Conservation (phyloP, 2,888 invertebrate species). For the Alloplasta piceator region DNA sequence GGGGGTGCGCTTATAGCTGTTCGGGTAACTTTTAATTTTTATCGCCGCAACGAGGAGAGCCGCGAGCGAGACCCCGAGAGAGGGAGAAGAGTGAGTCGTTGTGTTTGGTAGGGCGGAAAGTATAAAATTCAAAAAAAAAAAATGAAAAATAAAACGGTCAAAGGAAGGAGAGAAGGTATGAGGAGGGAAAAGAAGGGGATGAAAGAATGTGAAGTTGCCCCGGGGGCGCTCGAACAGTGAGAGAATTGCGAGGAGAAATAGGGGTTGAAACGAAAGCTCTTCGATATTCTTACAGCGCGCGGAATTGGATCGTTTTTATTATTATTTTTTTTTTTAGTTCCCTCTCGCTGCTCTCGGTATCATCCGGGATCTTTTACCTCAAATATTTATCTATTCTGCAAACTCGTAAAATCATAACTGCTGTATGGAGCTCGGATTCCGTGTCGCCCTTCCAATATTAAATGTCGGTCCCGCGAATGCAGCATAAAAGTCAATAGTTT, state of each 20-base stretch:
- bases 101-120: constrained; percentile 23
- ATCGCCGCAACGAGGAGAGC: constrained; percentile 60
- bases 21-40: constrained; percentile 64
- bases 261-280: constrained; percentile 22
- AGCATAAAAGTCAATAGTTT: too few species aligned
- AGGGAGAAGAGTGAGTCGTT: constrained; percentile 7
- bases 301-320: constrained; percentile 27
- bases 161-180: neutral
- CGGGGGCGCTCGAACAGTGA: constrained; percentile 24
- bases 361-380: constrained; percentile 26
- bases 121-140: constrained; percentile 12
- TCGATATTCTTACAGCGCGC: constrained; percentile 44
- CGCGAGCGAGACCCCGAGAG: neutral
- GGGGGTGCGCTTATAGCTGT: constrained; percentile 54
- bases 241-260: neutral
- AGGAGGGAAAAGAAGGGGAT: neutral
- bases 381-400: constrained; percentile 44
- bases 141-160: neutral
- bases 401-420: constrained; percentile 17
- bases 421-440: neutral
- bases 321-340: neutral
- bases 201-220: constrained; percentile 24
- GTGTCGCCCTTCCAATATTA: too few species aligned
- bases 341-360: constrained; percentile 13
- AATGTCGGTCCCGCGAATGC: too few species aligned